Evolutionary conservation across 2,113 vertebrate species (phyloP).

Genomic region (Corythornis cristatus): DNA sequence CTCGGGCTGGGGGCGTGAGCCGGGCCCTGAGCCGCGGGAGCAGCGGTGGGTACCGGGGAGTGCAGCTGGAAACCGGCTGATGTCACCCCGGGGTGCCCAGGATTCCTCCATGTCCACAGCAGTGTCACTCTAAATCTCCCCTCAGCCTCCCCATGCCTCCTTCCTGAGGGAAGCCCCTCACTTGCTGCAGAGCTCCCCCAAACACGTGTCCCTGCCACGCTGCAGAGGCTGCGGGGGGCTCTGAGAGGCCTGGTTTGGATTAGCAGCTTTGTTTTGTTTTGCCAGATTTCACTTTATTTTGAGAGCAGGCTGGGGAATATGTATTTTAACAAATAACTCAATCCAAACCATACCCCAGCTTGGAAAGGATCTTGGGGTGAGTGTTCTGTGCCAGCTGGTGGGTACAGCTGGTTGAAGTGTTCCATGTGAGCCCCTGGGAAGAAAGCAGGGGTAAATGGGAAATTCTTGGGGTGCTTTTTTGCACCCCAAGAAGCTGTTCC

Average conservation of each 20-base stretch:
- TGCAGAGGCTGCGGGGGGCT: fast-evolving
- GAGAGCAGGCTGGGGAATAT: fast-evolving
- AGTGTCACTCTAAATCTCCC: fast-evolving
- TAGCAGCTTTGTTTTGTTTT: not conserved
- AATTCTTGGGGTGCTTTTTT: not conserved
- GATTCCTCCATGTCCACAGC: not conserved
- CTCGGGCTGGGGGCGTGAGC: fast-evolving
- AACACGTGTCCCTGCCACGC: fast-evolving
- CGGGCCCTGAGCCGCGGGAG: fast-evolving
- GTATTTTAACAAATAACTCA: not conserved
- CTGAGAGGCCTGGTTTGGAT: not conserved
- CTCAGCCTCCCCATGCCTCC: fast-evolving
- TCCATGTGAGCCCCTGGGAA: fast-evolving
- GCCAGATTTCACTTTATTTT: not conserved
- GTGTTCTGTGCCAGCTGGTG: not conserved
- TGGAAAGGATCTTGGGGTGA: fast-evolving
- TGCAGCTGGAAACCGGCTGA: not conserved
- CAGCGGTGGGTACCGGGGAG: fast-evolving
- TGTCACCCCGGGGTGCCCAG: fast-evolving
- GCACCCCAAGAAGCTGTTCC: fast-evolving
- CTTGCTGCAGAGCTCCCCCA: not conserved
- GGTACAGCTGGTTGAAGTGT: not conserved
- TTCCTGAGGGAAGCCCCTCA: fast-evolving
- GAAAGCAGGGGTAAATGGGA: fast-evolving
- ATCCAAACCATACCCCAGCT: not conserved